Evolutionary conservation across 2,113 vertebrate genomes (phyloP).

Genomic region (Micromys minutus): DNA sequence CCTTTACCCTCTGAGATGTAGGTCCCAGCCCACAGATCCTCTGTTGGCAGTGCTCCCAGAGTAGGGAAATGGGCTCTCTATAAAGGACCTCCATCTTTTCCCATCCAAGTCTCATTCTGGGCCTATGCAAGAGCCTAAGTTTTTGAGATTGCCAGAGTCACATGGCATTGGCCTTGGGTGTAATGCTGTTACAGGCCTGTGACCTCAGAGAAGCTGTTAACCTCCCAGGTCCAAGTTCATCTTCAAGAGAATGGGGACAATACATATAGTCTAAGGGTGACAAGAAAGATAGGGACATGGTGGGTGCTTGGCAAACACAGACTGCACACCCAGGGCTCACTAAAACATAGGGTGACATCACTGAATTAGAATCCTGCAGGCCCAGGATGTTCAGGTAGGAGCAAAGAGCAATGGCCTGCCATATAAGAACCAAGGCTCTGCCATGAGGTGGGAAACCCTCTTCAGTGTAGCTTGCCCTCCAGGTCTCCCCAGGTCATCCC

Average conservation of each 20-base stretch:
- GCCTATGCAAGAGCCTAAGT: not conserved
- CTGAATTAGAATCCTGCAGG: not conserved
- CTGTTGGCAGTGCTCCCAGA: not conserved
- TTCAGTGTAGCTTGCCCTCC: not conserved
- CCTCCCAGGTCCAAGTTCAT: not conserved
- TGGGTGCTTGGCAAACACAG: not conserved
- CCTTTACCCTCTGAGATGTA: not conserved
- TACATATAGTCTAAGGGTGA: not conserved
- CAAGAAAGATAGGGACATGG: not conserved
- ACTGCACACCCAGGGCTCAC: not conserved
- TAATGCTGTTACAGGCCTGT: not conserved
- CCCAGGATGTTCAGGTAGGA: not conserved
- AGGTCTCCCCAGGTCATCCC: not conserved
- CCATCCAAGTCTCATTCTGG: not conserved
- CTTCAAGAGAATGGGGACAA: not conserved
- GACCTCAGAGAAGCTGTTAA: not conserved
- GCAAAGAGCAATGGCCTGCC: not conserved
- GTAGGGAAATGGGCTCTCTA: not conserved
- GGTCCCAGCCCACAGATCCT: not conserved
- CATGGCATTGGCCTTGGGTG: fast-evolving
- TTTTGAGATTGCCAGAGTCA: not conserved
- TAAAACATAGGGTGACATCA: not conserved
- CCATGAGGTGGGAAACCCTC: not conserved
- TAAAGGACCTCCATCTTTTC: fast-evolving
- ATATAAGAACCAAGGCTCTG: not conserved